Evolutionary conservation across 2,888 invertebrate genomes (phyloP).

Genomic region (Agriotes lineatus): DNA sequence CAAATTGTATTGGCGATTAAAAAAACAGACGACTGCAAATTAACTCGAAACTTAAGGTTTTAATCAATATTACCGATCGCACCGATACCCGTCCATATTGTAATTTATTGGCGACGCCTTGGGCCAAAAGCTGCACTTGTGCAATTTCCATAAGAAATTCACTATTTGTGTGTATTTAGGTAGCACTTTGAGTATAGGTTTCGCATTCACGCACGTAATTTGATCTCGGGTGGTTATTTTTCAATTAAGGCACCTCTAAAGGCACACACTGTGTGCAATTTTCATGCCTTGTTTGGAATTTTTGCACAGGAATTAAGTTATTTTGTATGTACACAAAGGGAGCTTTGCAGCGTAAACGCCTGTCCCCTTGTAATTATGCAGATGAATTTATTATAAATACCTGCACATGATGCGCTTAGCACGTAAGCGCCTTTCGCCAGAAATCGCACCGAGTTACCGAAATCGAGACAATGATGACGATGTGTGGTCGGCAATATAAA

Average conservation of each 20-base stretch:
- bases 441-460: conserved; percentile 14
- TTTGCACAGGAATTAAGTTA: conserved; percentile 18
- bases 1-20: no score
- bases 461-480: conserved; percentile 29
- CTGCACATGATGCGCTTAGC: not conserved
- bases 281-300: conserved; percentile 21
- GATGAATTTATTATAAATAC: not conserved
- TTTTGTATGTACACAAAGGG: conserved; percentile 15
- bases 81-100: conserved; percentile 30
- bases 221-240: conserved; percentile 56
- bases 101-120: conserved; percentile 55
- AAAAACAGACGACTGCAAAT: not conserved
- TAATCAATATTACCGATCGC: not conserved
- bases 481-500: conserved; percentile 48
- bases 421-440: not conserved
- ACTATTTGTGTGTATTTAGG: conserved; percentile 56
- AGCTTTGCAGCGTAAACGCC: not conserved
- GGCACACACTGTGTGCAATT: conserved; percentile 23
- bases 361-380: conserved; percentile 1
- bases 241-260: conserved; percentile 51
- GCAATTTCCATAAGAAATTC: conserved; percentile 61
- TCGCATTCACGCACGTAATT: conserved; percentile 52
- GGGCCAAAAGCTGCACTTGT: conserved; percentile 53
- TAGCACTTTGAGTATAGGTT: conserved; percentile 45
- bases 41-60: not conserved